Evolutionary conservation across 1,140 invertebrate species (phyloP).

Genomic region (Saccostrea glomerata): DNA sequence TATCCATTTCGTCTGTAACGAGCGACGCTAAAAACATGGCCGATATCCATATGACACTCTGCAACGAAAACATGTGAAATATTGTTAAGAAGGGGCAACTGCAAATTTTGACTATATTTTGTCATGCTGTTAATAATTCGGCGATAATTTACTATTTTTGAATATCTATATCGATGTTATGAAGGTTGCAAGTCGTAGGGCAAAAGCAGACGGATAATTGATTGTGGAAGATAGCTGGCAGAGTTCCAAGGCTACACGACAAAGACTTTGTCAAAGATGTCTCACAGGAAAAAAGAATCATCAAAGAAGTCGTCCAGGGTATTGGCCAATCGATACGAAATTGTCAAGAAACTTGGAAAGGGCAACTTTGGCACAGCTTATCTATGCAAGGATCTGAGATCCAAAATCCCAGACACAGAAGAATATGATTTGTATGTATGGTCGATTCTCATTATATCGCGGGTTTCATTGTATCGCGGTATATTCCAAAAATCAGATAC

Average conservation of each 20-base stretch:
- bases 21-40: slow-evolving; percentile 39
- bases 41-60: slow-evolving; percentile 3
- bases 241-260: slow-evolving; percentile 11
- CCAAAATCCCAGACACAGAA: slow-evolving; percentile 44
- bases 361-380: slow-evolving; percentile 79
- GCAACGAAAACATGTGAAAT: slow-evolving; percentile 19
- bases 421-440: slow-evolving; percentile 62
- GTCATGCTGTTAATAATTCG: too few relatives aligned
- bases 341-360: slow-evolving; percentile 76
- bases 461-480: too few relatives aligned
- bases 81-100: too few relatives aligned
- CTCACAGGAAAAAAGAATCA: slow-evolving; percentile 11
- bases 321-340: slow-evolving; percentile 76
- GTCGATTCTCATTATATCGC: too few relatives aligned
- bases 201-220: not conserved
- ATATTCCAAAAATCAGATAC: too few relatives aligned
- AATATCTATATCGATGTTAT: slow-evolving; percentile 1
- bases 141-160: not conserved
- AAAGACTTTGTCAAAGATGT: slow-evolving; percentile 40
- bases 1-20: not conserved
- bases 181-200: not conserved
- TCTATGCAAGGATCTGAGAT: slow-evolving; percentile 74
- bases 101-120: too few relatives aligned
- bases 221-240: slow-evolving; percentile 15
- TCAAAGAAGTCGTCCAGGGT: slow-evolving; percentile 65